A percentile compares a stretch with the other conserved stretches of the same genome.
These are phyloP conservation scores for Diogma glabrata DNA, from an alignment of 2,888 invertebrate species.

Conservation along the genomic window DNA sequence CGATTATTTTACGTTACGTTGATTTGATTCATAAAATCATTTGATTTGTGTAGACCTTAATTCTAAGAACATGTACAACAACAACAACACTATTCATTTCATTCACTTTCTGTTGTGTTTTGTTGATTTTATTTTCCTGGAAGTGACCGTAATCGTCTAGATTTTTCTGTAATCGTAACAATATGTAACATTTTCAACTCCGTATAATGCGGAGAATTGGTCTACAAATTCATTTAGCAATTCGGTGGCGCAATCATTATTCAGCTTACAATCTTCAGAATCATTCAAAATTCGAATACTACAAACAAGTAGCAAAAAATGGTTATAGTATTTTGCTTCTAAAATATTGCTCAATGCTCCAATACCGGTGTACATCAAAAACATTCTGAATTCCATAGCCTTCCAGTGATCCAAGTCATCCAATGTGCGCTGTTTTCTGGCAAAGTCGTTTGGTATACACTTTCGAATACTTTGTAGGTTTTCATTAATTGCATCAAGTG, in stretches of 20 bases:
- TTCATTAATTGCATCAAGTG: constrained; percentile 1
- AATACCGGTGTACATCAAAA: not conserved
- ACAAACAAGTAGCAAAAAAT: constrained; percentile 3
- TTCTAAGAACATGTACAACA: too few species aligned
- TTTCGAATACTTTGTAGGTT: constrained; percentile 2
- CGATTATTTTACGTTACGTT: too few species aligned
- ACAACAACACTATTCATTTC: too few species aligned
- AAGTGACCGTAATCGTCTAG: too few species aligned
- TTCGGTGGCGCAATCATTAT: constrained; percentile 9
- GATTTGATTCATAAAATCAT: too few species aligned
- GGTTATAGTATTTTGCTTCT: not conserved
- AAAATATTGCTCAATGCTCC: not conserved
- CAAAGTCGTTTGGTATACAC: constrained; percentile 2
- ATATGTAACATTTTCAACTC: constrained; percentile 14
- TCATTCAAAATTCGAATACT: not conserved
- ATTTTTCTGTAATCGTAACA: too few species aligned
- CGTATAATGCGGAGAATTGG: constrained; percentile 14
- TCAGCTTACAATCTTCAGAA: not conserved
- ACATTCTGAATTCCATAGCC: constrained; percentile 2
- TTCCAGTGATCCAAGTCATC: constrained; percentile 2
- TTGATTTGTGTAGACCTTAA: too few species aligned
- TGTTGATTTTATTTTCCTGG: too few species aligned
- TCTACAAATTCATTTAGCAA: constrained; percentile 14
- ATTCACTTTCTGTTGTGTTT: too few species aligned
- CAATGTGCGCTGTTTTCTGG: not conserved